Conservation (phyloP, 2,113 vertebrate genomes). For the Hydrochoerus hydrochaeris region DNA sequence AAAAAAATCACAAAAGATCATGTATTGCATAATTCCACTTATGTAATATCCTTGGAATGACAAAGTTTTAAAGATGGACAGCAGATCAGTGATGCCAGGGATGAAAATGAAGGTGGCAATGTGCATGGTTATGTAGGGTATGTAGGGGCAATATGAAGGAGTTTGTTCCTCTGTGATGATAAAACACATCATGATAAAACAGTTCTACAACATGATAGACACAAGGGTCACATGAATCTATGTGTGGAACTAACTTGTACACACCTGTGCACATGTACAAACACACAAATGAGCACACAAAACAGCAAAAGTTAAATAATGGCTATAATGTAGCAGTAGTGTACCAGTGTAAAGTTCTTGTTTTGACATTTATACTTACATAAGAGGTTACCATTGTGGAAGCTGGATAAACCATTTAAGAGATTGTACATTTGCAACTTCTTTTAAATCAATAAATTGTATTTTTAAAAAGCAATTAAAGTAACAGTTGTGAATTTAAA, state of each 20-base stretch:
- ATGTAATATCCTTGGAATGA: not conserved
- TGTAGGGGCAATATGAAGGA: not conserved
- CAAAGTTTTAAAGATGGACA: not conserved
- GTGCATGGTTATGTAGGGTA: not conserved
- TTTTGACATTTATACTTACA: not conserved
- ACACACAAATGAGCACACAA: not conserved
- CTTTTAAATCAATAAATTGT: not conserved
- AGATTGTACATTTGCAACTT: not conserved
- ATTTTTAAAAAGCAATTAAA: not conserved
- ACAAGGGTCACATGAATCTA: not conserved
- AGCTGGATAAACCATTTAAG: not conserved
- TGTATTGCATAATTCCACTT: not conserved
- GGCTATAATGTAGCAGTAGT: not conserved
- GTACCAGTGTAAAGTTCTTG: not conserved
- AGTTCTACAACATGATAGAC: not conserved
- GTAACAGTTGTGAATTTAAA: not conserved
- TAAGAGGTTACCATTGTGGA: not conserved
- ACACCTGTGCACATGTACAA: not conserved
- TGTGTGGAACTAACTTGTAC: not conserved
- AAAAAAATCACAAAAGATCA: not conserved
- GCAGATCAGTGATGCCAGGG: not conserved
- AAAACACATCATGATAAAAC: not conserved
- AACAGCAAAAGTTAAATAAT: not conserved
- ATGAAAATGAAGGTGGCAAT: not conserved
- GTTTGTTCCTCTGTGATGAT: not conserved